Evolutionary conservation across 2,888 invertebrate species (phyloP).

Genomic region (Euproctis similis): DNA sequence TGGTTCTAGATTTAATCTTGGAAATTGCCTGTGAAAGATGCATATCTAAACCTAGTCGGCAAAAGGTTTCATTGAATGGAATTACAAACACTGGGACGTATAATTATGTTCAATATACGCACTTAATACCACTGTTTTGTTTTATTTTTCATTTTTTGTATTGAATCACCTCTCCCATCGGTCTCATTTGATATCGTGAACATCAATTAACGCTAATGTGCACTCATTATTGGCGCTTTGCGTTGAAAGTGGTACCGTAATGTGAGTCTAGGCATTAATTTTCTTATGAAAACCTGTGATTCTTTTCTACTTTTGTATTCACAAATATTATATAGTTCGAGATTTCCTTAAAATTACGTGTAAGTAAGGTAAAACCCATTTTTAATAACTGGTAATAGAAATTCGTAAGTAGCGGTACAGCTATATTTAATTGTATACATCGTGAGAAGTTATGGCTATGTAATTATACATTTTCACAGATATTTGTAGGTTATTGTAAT

Average conservation of each 20-base stretch:
- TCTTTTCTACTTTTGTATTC: conserved; percentile 8
- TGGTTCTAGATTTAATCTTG: conserved; percentile 34
- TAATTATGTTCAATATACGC: conserved; percentile 38
- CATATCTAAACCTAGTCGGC: conserved; percentile 26
- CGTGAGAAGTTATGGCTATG: no score
- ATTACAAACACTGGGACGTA: conserved; percentile 20
- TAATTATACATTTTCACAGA: no score
- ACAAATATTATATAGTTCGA: not conserved
- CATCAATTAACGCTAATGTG: conserved; percentile 17
- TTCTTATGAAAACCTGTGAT: conserved; percentile 8
- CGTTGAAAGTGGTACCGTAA: conserved; percentile 13
- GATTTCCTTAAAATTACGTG: no score
- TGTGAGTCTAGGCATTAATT: conserved; percentile 17
- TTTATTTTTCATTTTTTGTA: conserved; percentile 3
- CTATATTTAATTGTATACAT: no score
- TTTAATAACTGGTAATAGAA: no score
- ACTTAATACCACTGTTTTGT: conserved; percentile 3
- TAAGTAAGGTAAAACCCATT: no score
- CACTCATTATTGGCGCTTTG: conserved; percentile 17
- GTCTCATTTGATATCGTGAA: conserved; percentile 2
- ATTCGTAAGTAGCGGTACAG: no score
- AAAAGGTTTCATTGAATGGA: conserved; percentile 31
- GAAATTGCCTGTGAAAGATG: conserved; percentile 27
- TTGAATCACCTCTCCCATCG: conserved; percentile 8
- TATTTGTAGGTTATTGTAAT: no score